Conservation (phyloP, 1,140 invertebrate genomes). For the Habropoda laboriosa region DNA sequence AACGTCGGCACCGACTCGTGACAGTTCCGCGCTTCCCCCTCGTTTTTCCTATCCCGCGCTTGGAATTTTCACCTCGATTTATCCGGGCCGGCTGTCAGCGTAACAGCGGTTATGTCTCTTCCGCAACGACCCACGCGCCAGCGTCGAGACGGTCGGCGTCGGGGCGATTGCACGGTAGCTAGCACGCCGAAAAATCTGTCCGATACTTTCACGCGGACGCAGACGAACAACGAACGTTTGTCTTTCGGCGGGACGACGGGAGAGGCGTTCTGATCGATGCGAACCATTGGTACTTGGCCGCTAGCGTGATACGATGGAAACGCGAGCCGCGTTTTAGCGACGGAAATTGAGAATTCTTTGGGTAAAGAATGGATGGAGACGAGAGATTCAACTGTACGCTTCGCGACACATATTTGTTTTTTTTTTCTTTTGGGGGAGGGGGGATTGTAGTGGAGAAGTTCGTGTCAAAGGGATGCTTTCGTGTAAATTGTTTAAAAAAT, state of each 20-base stretch:
- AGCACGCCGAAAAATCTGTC: neutral
- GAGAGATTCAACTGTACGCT: no score
- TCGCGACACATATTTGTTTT: no score
- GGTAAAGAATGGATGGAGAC: neutral
- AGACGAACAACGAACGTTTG: neutral
- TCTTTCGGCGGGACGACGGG: neutral
- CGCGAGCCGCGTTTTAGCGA: neutral
- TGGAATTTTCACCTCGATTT: slow-evolving; percentile 59
- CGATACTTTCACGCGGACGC: neutral
- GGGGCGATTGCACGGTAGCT: neutral
- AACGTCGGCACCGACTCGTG: slow-evolving; percentile 35
- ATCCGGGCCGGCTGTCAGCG: slow-evolving; percentile 36
- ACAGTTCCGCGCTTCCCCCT: slow-evolving; percentile 26
- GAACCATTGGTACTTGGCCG: neutral
- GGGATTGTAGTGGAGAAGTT: no score
- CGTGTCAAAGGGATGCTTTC: no score
- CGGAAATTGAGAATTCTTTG: neutral
- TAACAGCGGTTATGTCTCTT: slow-evolving; percentile 36
- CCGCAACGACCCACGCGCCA: slow-evolving; percentile 5
- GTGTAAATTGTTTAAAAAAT: no score
- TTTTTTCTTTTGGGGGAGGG: no score
- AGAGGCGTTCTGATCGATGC: neutral
- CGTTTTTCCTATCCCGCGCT: slow-evolving; percentile 25
- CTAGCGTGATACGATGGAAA: neutral
- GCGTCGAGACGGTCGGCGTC: slow-evolving; percentile 20